Percentiles rank a stretch among this genome's conserved stretches.
Conservation (phyloP, 1,140 invertebrate genomes). For the Ceratosolen fusciceps region DNA sequence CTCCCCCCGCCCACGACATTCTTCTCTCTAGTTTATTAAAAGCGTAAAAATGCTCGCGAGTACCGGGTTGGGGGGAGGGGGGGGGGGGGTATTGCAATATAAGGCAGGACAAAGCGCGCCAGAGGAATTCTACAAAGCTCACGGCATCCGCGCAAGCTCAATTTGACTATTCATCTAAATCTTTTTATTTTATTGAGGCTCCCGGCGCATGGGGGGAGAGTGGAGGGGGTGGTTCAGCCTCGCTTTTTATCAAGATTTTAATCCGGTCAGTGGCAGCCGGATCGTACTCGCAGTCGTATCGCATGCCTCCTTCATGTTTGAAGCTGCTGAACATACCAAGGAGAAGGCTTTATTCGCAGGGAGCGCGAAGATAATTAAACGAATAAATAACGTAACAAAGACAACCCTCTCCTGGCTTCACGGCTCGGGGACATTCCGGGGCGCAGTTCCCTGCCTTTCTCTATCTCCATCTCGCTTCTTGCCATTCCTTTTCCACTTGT, state of each 20-base stretch:
- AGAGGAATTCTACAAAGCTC: not conserved
- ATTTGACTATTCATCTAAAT: conserved; percentile 45
- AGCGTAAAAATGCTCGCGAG: conserved; percentile 22
- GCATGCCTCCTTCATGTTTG: conserved; percentile 59
- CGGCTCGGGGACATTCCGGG: not conserved
- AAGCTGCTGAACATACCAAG: conserved; percentile 56
- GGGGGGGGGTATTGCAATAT: not conserved
- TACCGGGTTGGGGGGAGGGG: not conserved
- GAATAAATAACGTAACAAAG: conserved; percentile 68
- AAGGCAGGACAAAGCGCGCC: conserved; percentile 1
- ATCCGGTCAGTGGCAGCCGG: conserved; percentile 48
- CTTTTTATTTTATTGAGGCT: conserved; percentile 23
- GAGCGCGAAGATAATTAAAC: conserved; percentile 67
- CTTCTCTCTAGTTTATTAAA: conserved; percentile 35
- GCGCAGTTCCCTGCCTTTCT: not conserved
- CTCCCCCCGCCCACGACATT: not conserved
- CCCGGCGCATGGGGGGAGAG: no score
- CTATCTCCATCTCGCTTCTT: not conserved
- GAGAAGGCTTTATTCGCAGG: conserved; percentile 59
- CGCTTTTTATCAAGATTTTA: conserved; percentile 14
- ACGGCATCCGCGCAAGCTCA: conserved; percentile 10
- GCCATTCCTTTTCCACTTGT: conserved; percentile 20
- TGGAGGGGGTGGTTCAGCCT: no score
- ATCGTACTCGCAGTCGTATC: conserved; percentile 53
- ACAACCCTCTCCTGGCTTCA: conserved; percentile 29